Evolutionary conservation across 92 coral and sea anemone species (phyloP), one percentile per base, ranked within the genome.

Genomic region (Nematostella vectensis): DNA sequence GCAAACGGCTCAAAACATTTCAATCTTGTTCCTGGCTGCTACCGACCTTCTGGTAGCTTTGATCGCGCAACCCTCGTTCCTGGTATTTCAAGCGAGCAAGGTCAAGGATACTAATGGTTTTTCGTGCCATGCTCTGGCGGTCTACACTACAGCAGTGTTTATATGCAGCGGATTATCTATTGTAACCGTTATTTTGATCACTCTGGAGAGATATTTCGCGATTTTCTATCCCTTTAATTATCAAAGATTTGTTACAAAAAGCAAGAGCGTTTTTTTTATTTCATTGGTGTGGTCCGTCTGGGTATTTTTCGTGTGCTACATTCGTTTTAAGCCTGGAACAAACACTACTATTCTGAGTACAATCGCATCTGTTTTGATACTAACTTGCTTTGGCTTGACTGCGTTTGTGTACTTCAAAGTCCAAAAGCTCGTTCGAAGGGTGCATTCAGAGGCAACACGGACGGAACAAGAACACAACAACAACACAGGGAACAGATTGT

Each of bases 141-240:
- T 68, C 6, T 83, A 83, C 39, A 72, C 85, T 1, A 60, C 29
- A 25, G 66, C 72, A 12, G 83, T 74, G 21, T 78, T 78, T 29
- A 24, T 83, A 9, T 72, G 83, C 48, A 68, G 81, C 20, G 93
- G 93, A 4, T 64, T 83, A 37, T 77, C 85, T 1, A 67, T 78
- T 27, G 29, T 83, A 50, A 83, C 93, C 11, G 50, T 83, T 0
- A 72, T 69, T 11, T 31, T 83, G 9, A 83, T 83, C 13, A 78
- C 93, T 3, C 30, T 83, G 1, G 93, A 83, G 52, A 62, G 85
- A 54, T 72, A 78, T 27, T 62, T 83, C 8, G 93, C 81, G 9
- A 83, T 83, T 61, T 83, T 83, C 43, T 53, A 83, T 47, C 93
- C 93, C 8, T 72, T 51, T 48, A 83, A 68, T 55, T 83, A 83